A percentile compares a stretch with the other conserved stretches of the same genome.
Evolutionary conservation across 2,797 vertebrate species (phyloP).

Genomic region (Tangara arthus): DNA sequence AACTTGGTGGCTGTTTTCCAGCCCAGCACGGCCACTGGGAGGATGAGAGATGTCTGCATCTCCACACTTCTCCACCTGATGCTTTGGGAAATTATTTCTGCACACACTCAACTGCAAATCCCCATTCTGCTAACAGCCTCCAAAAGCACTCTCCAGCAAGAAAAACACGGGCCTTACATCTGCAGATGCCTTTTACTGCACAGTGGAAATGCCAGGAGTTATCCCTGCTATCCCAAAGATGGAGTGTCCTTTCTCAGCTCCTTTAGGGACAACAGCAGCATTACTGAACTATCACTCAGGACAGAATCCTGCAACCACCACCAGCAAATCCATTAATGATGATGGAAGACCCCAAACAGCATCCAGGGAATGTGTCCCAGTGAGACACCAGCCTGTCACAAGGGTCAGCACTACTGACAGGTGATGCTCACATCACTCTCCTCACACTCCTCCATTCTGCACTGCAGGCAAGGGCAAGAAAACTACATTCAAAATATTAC

Average conservation of each 20-base stretch:
- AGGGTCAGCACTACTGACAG: neutral
- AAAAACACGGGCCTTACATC: neutral
- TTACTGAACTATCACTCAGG: neutral
- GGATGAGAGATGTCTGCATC: neutral
- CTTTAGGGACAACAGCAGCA: neutral
- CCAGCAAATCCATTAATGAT: neutral
- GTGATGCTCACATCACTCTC: neutral
- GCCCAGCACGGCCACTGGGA: neutral
- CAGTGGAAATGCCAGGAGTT: neutral
- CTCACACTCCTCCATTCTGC: rapidly evolving
- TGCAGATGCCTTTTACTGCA: neutral
- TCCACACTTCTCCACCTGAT: neutral
- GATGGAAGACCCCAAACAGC: neutral
- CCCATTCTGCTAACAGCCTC: neutral
- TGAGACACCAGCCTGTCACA: neutral
- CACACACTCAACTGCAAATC: neutral
- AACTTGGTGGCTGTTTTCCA: neutral
- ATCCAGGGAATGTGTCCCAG: rapidly evolving
- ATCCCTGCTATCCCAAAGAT: neutral
- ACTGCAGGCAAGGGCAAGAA: neutral
- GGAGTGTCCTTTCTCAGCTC: neutral
- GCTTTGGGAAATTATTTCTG: neutral
- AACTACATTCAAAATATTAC: neutral
- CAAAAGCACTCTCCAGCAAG: neutral
- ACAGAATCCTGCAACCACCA: neutral